These are phyloP conservation scores for Edolisoma coerulescens DNA, from an alignment of 2,113 vertebrate species.

Conservation along the genomic window DNA sequence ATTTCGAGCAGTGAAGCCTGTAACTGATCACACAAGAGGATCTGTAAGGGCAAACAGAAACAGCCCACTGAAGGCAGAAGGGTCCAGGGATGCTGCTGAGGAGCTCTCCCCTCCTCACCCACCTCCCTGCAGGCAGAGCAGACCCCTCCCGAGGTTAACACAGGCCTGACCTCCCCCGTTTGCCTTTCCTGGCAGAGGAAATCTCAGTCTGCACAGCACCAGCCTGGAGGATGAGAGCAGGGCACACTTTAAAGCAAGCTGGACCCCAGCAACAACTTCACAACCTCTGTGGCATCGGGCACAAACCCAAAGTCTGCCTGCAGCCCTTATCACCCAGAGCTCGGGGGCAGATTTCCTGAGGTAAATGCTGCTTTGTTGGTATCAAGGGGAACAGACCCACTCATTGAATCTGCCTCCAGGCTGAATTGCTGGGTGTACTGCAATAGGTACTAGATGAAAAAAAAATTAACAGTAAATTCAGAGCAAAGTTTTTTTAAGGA, in stretches of 20 bases:
- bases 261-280: neutral
- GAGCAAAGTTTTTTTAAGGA: neutral
- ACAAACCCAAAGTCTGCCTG: neutral
- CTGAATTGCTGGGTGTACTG: neutral
- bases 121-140: neutral
- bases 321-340: neutral
- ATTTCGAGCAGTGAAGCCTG: neutral
- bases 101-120: neutral
- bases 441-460: neutral
- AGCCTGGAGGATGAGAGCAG: neutral
- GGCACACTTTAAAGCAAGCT: neutral
- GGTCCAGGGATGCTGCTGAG: neutral
- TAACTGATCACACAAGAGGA: neutral
- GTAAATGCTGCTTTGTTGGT: neutral
- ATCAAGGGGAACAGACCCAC: neutral
- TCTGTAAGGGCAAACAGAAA: neutral
- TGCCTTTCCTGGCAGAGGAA: neutral
- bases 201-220: neutral
- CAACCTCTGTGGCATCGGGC: neutral
- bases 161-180: neutral
- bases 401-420: neutral
- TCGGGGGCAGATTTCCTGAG: neutral
- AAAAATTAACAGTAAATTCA: neutral
- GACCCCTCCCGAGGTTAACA: neutral
- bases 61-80: neutral